Base-by-base conservation (phyloP, 2,797 vertebrate species). In the Aldrovandia affinis region DNA sequence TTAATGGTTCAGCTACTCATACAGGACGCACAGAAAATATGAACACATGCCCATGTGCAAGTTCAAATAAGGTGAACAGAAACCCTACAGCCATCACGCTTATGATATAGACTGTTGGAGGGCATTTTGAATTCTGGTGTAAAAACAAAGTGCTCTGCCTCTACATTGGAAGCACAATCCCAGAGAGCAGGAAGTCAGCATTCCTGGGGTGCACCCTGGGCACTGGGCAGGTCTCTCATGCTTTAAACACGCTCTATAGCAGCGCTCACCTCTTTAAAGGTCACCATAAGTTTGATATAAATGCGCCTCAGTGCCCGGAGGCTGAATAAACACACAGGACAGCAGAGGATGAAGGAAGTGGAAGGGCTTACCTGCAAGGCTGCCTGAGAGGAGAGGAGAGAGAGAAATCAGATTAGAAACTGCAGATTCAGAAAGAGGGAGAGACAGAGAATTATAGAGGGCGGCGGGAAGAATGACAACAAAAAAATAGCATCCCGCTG, bases 341-440 rank as follows among this genome's bases (percentile, higher is more conserved):
- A 50, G 1, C 59, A 59, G n/a, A 82, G 73, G 78, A 18, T 79
- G 25, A 82, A 85, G 83, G 63, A 81, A n/a, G 52, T 52, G 65
- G 57, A 81, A 85, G 88, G 81, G 85, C 96, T 97, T 95, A 98
- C 97, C 97, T 97, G 96, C 90, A 98, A 91, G 89, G 96, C 95
- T 94, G 97, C 96, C 97, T 98, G 86, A 77, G 78, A 84, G 87
- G 84, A 88, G 83, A 85, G 87, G 12, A 78, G 39, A 78, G 75
- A 50, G 75, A 78, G 73, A 85, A 87, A 83, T 84, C 77, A 81
- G 82, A 85, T 89, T 87, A 86, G 85, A 87, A 81, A 84, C 65
- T 73, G 86, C 87, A 84, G 85, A 86, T 83, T 81, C 82, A 86
- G 61, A 81, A 36, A 59, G 82, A 7, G 50, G 30, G 79, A 78